These are phyloP conservation scores for Phyto melanocephala DNA, from an alignment of 2,888 invertebrate genomes.

Conservation along the genomic window DNA sequence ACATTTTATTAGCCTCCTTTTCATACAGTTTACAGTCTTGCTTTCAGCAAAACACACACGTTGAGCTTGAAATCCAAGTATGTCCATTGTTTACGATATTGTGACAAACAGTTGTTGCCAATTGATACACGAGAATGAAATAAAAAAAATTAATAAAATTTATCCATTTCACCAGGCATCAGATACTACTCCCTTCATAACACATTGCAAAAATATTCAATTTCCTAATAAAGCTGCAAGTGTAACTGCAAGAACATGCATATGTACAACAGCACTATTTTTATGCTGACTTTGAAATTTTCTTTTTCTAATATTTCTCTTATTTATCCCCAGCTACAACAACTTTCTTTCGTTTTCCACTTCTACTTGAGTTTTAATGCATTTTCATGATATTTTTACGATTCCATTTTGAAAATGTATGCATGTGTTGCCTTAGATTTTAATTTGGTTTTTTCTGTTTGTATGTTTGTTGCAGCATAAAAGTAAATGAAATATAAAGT, in stretches of 20 bases:
- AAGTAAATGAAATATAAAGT: slow-evolving; percentile 38
- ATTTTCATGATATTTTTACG: slow-evolving; percentile 40
- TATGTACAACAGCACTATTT: slow-evolving; percentile 19
- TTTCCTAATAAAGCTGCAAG: not conserved
- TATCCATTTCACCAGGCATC: slow-evolving; percentile 33
- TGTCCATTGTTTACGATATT: slow-evolving; percentile 52
- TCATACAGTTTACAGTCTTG: not conserved
- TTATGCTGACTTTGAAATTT: slow-evolving; percentile 48
- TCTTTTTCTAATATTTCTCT: not conserved
- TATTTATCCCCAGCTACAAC: slow-evolving; percentile 23
- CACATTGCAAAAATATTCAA: slow-evolving; percentile 6
- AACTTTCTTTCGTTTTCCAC: not conserved
- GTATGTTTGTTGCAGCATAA: slow-evolving; percentile 33
- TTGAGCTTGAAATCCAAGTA: slow-evolving; percentile 3
- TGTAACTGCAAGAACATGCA: not conserved
- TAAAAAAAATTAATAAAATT: slow-evolving; percentile 20
- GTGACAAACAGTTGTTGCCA: slow-evolving; percentile 57
- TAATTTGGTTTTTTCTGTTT: slow-evolving; percentile 4
- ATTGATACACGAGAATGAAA: slow-evolving; percentile 45
- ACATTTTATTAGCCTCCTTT: slow-evolving; percentile 29
- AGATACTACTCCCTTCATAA: not conserved
- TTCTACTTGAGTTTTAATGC: slow-evolving; percentile 22
- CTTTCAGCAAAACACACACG: not conserved
- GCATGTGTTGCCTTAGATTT: slow-evolving; percentile 48
- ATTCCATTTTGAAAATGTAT: slow-evolving; percentile 49